Evolutionary conservation across 2,797 vertebrate species (phyloP).

Genomic region (Zenarchopterus dispar): DNA sequence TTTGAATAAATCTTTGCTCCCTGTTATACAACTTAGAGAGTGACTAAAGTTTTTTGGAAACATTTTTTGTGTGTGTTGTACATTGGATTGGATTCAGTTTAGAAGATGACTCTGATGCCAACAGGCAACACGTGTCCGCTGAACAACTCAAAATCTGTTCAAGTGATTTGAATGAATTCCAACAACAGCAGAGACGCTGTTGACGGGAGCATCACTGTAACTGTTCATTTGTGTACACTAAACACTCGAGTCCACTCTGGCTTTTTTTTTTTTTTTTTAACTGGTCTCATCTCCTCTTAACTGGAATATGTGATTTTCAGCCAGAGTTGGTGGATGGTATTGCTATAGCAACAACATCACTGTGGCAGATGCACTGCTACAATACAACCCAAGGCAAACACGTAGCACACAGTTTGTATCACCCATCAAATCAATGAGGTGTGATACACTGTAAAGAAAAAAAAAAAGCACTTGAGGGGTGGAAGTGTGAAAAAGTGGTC

Average conservation of each 20-base stretch:
- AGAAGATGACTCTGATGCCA: too few relatives aligned
- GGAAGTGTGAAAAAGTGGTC: conserved; percentile 5
- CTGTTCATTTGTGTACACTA: conserved; percentile 27
- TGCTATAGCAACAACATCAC: conserved; percentile 75
- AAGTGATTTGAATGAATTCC: conserved; percentile 26
- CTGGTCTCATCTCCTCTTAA: conserved; percentile 40
- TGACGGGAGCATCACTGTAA: conserved; percentile 4
- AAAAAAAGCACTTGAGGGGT: background rate
- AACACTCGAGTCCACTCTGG: conserved; percentile 43
- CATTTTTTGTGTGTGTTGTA: too few relatives aligned
- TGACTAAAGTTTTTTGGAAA: too few relatives aligned
- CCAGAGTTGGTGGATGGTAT: conserved; percentile 63
- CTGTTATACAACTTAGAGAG: too few relatives aligned
- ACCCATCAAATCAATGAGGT: background rate
- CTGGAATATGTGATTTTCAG: conserved; percentile 43
- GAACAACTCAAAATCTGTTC: background rate
- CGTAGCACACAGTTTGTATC: conserved; percentile 28
- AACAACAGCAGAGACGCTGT: conserved; percentile 17
- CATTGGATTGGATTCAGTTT: too few relatives aligned
- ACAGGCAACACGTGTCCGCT: too few relatives aligned
- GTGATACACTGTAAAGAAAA: background rate
- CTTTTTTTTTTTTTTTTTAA: background rate
- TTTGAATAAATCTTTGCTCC: too few relatives aligned
- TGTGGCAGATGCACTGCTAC: conserved; percentile 60
- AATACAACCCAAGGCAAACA: conserved; percentile 49